A percentile compares a stretch with the other conserved stretches of the same genome.
Evolutionary conservation across 2,797 vertebrate species (phyloP).

Genomic region (Alectoris magna): DNA sequence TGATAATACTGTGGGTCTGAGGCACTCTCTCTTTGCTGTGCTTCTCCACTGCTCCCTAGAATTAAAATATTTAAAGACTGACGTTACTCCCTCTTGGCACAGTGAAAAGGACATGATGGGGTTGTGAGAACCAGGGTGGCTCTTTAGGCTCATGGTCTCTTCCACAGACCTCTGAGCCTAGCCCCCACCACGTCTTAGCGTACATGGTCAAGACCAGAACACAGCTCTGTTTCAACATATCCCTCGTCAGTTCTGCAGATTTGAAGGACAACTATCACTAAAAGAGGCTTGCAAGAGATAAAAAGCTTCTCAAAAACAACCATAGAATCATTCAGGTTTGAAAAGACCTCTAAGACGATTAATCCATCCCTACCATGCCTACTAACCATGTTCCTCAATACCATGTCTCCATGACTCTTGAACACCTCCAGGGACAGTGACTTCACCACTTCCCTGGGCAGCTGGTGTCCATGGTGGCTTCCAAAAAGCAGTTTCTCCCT

Average conservation of each 20-base stretch:
- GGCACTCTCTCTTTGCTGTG: background rate
- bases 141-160: background rate
- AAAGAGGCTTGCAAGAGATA: no score
- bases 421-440: no score
- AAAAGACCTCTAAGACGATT: no score
- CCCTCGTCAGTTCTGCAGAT: background rate
- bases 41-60: background rate
- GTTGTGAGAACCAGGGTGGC: background rate
- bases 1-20: background rate
- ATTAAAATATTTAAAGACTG: constrained; percentile 2
- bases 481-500: background rate
- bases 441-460: no score
- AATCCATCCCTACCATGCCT: no score
- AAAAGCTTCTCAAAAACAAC: no score
- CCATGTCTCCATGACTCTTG: no score
- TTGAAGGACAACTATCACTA: background rate
- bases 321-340: no score
- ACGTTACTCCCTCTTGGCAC: accelerated
- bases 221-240: background rate
- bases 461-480: no score
- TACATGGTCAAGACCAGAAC: background rate
- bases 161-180: accelerated
- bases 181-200: accelerated
- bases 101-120: background rate
- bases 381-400: no score